Conservation (phyloP, 2,888 invertebrate species). For the Apamea epomidion region DNA sequence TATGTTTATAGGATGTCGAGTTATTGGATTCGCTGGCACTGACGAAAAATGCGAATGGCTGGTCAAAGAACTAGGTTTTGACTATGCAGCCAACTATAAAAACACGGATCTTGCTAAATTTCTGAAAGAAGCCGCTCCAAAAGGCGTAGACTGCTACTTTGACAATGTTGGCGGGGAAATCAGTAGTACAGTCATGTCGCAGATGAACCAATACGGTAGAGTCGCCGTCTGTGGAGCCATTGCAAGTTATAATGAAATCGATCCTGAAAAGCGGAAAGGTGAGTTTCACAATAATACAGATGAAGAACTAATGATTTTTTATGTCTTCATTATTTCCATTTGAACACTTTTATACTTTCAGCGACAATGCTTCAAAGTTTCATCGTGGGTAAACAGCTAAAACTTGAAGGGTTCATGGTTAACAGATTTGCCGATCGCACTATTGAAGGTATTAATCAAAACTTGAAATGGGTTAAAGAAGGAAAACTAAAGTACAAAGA, state of each 20-base stretch:
- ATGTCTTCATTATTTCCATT: neutral
- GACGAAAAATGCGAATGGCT: slow-evolving; percentile 93
- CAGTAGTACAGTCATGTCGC: slow-evolving; percentile 89
- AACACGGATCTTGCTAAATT: slow-evolving; percentile 88
- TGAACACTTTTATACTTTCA: slow-evolving; percentile 66
- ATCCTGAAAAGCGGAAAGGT: slow-evolving; percentile 86
- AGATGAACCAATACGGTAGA: slow-evolving; percentile 92
- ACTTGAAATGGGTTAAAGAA: slow-evolving; percentile 91
- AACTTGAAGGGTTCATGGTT: slow-evolving; percentile 91
- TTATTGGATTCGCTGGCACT: slow-evolving; percentile 93
- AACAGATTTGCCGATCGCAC: slow-evolving; percentile 89
- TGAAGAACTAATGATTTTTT: neutral
- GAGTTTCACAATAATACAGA: slow-evolving; percentile 7
- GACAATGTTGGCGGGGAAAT: slow-evolving; percentile 94
- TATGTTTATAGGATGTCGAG: slow-evolving; percentile 88
- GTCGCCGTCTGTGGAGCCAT: slow-evolving; percentile 92
- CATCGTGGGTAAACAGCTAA: slow-evolving; percentile 90
- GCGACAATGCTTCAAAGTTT: slow-evolving; percentile 86
- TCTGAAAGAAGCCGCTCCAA: slow-evolving; percentile 91
- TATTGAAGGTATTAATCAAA: slow-evolving; percentile 91
- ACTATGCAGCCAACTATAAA: slow-evolving; percentile 94
- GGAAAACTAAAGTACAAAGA: slow-evolving; percentile 92
- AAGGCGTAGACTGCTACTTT: slow-evolving; percentile 94
- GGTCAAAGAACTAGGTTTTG: slow-evolving; percentile 91
- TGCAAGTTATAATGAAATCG: slow-evolving; percentile 91